A percentile compares a stretch with the other conserved stretches of the same genome.
Evolutionary conservation across 2,797 vertebrate species (phyloP).

Genomic region (Malacoctenus gilli): DNA sequence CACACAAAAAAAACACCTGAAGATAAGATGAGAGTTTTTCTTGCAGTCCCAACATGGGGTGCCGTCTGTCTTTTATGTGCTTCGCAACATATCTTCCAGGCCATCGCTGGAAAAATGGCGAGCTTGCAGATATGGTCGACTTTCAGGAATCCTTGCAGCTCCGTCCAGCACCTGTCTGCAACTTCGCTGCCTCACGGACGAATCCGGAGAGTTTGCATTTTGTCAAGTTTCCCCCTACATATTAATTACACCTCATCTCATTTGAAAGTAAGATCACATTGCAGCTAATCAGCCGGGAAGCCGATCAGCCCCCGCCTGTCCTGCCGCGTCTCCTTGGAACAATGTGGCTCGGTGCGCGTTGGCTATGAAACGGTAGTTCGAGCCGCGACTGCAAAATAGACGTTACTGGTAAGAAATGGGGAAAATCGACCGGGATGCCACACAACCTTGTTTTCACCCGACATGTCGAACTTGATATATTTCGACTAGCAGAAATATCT

Average conservation of each 20-base stretch:
- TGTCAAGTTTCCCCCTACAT: constrained; percentile 22
- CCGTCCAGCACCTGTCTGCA: constrained; percentile 2
- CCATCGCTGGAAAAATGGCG: constrained; percentile 46
- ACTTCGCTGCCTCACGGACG: constrained; percentile 28
- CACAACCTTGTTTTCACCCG: too few species aligned
- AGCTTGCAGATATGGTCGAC: constrained; percentile 42
- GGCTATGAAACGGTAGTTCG: constrained; percentile 24
- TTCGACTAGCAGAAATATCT: constrained; percentile 7
- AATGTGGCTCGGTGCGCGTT: constrained; percentile 6
- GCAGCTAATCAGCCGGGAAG: constrained; percentile 48
- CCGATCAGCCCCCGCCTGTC: constrained; percentile 35
- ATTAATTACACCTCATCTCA: constrained; percentile 41
- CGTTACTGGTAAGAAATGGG: constrained; percentile 12
- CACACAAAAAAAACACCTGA: constrained; percentile 21
- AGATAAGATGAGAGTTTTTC: constrained; percentile 59
- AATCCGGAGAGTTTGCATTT: constrained; percentile 33
- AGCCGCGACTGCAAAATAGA: constrained; percentile 7
- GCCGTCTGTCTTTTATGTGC: constrained; percentile 36
- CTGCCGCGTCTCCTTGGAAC: constrained; percentile 20
- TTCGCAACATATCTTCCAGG: constrained; percentile 32
- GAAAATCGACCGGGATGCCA: too few species aligned
- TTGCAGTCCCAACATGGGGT: constrained; percentile 37
- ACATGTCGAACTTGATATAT: too few species aligned
- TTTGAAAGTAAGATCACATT: constrained; percentile 48
- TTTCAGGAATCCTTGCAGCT: constrained; percentile 61